Conservation (phyloP, 2,113 vertebrate species). For the Octodon degus region DNA sequence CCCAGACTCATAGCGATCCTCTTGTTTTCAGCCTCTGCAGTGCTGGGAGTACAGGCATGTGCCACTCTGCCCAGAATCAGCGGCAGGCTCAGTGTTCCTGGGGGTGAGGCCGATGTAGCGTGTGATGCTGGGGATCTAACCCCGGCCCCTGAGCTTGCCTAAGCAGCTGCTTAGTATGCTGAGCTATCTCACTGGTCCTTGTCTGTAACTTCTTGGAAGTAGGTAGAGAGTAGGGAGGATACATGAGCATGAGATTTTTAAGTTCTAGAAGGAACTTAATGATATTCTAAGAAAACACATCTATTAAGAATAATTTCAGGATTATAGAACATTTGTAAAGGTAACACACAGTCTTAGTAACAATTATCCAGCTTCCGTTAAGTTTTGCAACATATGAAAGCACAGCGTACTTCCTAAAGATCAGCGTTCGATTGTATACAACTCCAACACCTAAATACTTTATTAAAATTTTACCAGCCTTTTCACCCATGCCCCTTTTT, state of each 20-base stretch:
- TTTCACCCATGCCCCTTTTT: background rate
- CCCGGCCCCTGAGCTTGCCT: no score
- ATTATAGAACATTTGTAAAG: background rate
- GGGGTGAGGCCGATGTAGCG: no score
- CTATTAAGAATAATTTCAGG: conserved; percentile 13
- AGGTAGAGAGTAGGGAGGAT: background rate
- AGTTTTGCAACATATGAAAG: background rate
- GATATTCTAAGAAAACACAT: background rate
- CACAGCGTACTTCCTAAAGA: background rate
- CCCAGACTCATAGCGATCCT: no score
- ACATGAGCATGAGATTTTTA: background rate
- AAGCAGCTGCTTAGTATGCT: no score
- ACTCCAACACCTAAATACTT: background rate
- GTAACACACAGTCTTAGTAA: background rate
- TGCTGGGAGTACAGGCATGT: no score
- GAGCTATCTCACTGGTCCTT: no score
- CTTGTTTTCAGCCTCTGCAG: no score
- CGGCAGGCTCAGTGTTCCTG: no score
- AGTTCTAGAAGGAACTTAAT: background rate
- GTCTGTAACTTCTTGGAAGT: background rate
- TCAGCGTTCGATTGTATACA: background rate
- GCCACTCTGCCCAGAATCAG: no score
- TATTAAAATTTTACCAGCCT: background rate
- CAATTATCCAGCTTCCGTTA: background rate
- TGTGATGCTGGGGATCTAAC: no score